Conservation (phyloP, 2,113 vertebrate genomes). For the Gasterosteus aculeatus region DNA sequence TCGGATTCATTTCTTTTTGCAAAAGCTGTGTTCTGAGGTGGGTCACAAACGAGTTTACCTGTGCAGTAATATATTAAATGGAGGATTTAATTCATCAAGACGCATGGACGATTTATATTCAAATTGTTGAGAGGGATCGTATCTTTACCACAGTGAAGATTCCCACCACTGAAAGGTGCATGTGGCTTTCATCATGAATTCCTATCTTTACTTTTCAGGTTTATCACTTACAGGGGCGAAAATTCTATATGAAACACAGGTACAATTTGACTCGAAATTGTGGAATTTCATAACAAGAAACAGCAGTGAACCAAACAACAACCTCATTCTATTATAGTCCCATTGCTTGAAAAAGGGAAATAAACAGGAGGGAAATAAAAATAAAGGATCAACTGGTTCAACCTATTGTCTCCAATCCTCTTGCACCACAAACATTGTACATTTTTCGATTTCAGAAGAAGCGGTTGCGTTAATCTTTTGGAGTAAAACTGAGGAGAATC, state of each 20-base stretch:
- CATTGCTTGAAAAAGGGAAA: background rate
- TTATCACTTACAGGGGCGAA: background rate
- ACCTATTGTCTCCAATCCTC: too few species aligned
- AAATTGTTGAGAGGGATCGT: background rate
- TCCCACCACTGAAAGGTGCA: background rate
- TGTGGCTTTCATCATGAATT: background rate
- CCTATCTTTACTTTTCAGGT: background rate
- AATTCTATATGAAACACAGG: background rate
- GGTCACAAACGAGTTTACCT: background rate
- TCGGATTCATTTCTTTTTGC: too few species aligned
- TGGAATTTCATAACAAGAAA: too few species aligned
- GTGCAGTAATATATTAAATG: background rate
- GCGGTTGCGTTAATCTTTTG: slow-evolving; percentile 8
- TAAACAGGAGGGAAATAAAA: background rate
- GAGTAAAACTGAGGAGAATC: slow-evolving; percentile 25
- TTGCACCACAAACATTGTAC: background rate
- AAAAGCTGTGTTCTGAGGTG: background rate
- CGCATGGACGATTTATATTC: too few species aligned
- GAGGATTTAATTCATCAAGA: background rate
- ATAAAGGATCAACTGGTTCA: background rate
- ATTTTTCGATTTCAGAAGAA: background rate
- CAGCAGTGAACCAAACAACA: background rate
- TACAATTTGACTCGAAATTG: background rate
- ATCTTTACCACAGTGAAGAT: background rate
- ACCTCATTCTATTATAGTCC: background rate